Evolutionary conservation across 53 echinoderm and acorn worm genomes (phyloP).

Genomic region (Paelopatides confundens): DNA sequence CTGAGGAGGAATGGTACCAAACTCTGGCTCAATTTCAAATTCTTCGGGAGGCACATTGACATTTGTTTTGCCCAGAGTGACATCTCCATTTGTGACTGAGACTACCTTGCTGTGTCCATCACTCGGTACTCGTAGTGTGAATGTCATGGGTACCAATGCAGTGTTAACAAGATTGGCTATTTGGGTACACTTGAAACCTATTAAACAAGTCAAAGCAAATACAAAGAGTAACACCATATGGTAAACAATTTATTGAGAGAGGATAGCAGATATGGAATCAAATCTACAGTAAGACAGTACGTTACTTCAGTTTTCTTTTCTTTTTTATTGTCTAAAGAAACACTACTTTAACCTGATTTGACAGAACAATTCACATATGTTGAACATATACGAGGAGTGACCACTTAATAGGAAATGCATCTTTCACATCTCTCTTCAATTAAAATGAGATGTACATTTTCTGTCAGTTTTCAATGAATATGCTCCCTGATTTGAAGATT

Average conservation of each 20-base stretch:
- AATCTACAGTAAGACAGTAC: too few species aligned
- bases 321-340: too few species aligned
- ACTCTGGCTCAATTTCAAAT: conserved; percentile 83
- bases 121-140: conserved; percentile 85
- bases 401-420: too few species aligned
- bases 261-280: background rate
- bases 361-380: too few species aligned
- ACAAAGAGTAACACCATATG: background rate
- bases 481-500: too few species aligned
- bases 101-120: conserved; percentile 88
- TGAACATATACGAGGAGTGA: too few species aligned
- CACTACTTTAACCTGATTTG: too few species aligned
- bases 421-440: too few species aligned
- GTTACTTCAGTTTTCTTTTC: too few species aligned
- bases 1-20: conserved; percentile 86
- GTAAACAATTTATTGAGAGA: background rate
- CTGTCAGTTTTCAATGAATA: too few species aligned
- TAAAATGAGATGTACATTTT: too few species aligned
- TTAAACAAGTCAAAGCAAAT: background rate
- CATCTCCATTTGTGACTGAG: conserved; percentile 86
- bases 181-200: conserved; percentile 95
- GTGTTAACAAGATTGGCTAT: conserved; percentile 90
- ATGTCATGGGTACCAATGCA: conserved; percentile 93
- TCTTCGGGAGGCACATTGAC: conserved; percentile 75
- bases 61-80: conserved; percentile 84